phyloP scores from a whole-genome alignment of 2,888 invertebrate species.

The Melipona beecheii region DNA sequence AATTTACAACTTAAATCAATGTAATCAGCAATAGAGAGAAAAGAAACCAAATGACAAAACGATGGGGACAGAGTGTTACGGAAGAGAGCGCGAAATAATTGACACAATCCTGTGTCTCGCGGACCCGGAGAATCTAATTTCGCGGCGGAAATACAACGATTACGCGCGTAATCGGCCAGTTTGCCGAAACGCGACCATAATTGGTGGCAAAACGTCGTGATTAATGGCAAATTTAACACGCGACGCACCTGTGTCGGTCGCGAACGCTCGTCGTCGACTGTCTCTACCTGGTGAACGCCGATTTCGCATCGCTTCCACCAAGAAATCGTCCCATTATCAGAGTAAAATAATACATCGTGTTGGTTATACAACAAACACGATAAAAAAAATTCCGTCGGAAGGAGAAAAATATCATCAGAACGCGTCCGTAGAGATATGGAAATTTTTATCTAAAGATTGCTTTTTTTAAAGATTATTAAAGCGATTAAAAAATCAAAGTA shows the following conservation, averaged over 20 bases:
- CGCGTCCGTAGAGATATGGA: not conserved
- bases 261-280: constrained; percentile 53
- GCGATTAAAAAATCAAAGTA: not conserved
- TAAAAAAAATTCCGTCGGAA: not conserved
- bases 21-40: not conserved
- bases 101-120: not conserved
- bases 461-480: too few relatives aligned
- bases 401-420: not conserved
- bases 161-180: constrained; percentile 24
- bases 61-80: not conserved
- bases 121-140: not conserved
- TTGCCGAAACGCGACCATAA: not conserved
- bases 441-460: not conserved
- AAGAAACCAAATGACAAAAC: not conserved
- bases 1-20: not conserved
- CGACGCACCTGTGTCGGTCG: constrained; percentile 57
- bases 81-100: constrained; percentile 20
- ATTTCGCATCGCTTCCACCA: constrained; percentile 31
- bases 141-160: not conserved
- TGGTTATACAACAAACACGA: constrained; percentile 12
- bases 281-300: constrained; percentile 1
- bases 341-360: not conserved
- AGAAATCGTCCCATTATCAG: constrained; percentile 27
- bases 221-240: constrained; percentile 28
- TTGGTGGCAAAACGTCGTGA: constrained; percentile 10